Conservation (phyloP, 2,888 invertebrate genomes). For the Xestobium rufovillosum region DNA sequence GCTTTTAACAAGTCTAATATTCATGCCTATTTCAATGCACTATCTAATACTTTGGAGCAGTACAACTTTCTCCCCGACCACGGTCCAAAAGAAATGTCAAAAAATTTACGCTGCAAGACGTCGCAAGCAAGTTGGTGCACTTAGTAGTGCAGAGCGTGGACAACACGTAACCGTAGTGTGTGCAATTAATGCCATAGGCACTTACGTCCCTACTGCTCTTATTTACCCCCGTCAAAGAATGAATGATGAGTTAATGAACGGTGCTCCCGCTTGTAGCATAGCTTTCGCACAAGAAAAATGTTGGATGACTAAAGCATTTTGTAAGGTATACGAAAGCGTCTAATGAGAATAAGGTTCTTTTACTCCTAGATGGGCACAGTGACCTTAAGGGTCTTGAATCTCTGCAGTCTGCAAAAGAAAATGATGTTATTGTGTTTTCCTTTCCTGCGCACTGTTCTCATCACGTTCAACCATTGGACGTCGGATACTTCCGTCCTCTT, state of each 20-base stretch:
- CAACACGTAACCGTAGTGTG: slow-evolving; percentile 33
- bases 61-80: slow-evolving; percentile 26
- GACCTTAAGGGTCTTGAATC: slow-evolving; percentile 21
- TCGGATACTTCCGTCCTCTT: background rate
- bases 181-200: no score
- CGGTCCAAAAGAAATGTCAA: slow-evolving; percentile 36
- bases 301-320: slow-evolving; percentile 33
- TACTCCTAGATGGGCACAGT: slow-evolving; percentile 31
- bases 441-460: slow-evolving; percentile 13
- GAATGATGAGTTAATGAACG: slow-evolving; percentile 32
- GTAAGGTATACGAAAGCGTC: slow-evolving; percentile 27
- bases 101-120: slow-evolving; percentile 35
- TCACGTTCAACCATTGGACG: slow-evolving; percentile 2
- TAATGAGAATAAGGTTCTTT: slow-evolving; percentile 26
- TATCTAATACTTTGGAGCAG: slow-evolving; percentile 11
- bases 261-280: slow-evolving; percentile 30
- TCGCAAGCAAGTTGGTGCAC: slow-evolving; percentile 36
- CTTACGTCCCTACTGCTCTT: no score
- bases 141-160: slow-evolving; percentile 38
- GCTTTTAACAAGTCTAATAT: slow-evolving; percentile 14
- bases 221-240: no score
- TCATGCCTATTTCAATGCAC: slow-evolving; percentile 3
- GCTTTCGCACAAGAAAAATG: slow-evolving; percentile 28
- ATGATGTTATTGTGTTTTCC: slow-evolving; percentile 16
- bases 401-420: slow-evolving; percentile 17